Evolutionary conservation across 1,140 invertebrate genomes (phyloP).

Genomic region (Orius laevigatus): DNA sequence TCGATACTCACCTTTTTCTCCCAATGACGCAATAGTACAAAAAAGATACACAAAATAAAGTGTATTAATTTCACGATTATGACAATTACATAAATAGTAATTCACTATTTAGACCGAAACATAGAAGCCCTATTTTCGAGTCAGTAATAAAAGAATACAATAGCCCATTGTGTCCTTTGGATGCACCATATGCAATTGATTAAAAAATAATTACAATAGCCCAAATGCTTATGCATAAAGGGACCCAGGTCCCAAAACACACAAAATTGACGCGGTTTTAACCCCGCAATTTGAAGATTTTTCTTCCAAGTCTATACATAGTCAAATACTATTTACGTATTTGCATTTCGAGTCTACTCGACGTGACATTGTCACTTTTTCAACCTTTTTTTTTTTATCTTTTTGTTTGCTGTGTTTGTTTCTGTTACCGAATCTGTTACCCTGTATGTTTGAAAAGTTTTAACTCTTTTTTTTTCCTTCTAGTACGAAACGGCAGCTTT

Average conservation of each 20-base stretch:
- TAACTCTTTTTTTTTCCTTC: background rate
- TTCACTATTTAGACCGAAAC: constrained; percentile 18
- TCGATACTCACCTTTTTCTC: constrained; percentile 12
- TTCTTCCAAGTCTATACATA: constrained; percentile 12
- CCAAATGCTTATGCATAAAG: constrained; percentile 16
- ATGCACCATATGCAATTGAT: constrained; percentile 15
- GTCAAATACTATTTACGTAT: constrained; percentile 12
- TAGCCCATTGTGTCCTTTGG: constrained; percentile 18
- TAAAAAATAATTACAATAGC: constrained; percentile 19
- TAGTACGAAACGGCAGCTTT: background rate
- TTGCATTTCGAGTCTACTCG: no score
- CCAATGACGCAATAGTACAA: constrained; percentile 12
- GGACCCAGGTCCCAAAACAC: constrained; percentile 8
- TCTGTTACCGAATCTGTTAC: no score
- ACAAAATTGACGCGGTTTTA: constrained; percentile 9
- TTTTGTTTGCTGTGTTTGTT: background rate
- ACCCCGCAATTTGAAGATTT: constrained; percentile 13
- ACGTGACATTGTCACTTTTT: no score
- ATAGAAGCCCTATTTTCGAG: constrained; percentile 8
- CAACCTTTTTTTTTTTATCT: constrained; percentile 4
- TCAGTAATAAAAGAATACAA: constrained; percentile 16
- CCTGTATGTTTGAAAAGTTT: constrained; percentile 3
- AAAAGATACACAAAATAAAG: constrained; percentile 1
- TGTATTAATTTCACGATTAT: constrained; percentile 11
- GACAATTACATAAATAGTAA: constrained; percentile 22